These are phyloP conservation scores for Choreutis nemorana DNA, from an alignment of 2,888 invertebrate species.

Conservation along the genomic window DNA sequence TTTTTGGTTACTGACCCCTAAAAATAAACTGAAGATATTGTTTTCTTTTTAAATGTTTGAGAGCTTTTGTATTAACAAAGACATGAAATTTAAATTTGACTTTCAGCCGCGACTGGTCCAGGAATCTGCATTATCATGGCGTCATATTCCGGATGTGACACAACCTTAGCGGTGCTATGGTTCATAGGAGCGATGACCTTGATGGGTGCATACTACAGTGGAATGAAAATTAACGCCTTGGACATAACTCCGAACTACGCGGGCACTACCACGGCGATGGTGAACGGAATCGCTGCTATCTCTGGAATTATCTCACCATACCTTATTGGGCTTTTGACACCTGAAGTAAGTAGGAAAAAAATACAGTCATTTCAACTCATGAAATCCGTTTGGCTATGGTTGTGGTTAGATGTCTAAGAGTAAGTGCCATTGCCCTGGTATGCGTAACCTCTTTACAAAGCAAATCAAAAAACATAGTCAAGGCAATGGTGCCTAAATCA, in stretches of 20 bases:
- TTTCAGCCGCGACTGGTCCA: conserved; percentile 69
- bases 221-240: conserved; percentile 72
- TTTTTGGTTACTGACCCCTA: too few relatives aligned
- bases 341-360: conserved; percentile 53
- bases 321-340: conserved; percentile 67
- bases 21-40: too few relatives aligned
- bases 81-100: too few relatives aligned
- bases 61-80: too few relatives aligned
- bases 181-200: conserved; percentile 71
- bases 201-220: conserved; percentile 77
- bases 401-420: too few relatives aligned
- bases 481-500: too few relatives aligned
- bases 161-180: conserved; percentile 60
- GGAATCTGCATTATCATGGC: conserved; percentile 70
- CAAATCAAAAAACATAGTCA: too few relatives aligned
- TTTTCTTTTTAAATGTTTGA: too few relatives aligned
- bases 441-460: too few relatives aligned
- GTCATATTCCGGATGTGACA: conserved; percentile 70
- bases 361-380: too few relatives aligned
- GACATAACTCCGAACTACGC: conserved; percentile 72
- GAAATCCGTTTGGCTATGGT: too few relatives aligned
- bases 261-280: conserved; percentile 70
- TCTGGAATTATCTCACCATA: conserved; percentile 71
- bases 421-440: too few relatives aligned
- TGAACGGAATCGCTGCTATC: conserved; percentile 70